Base-by-base conservation (phyloP, 2,113 vertebrate genomes). In the Spea bombifrons region DNA sequence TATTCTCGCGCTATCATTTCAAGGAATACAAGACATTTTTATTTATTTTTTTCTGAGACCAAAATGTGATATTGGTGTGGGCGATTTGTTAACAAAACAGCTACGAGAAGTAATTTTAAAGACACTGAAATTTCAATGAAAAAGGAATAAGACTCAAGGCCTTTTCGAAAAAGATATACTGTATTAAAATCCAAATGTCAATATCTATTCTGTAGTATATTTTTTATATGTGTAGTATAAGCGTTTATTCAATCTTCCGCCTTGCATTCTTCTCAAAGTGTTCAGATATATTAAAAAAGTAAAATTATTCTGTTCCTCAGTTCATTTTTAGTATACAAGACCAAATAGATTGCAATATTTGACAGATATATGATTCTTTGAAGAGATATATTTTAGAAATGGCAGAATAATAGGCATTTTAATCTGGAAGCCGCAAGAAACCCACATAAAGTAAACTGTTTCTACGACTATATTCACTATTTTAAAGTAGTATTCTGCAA, bases 281-380 rank as follows among this genome's bases (percentile, higher is more conserved):
- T 85, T 91, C 84, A 81, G 86, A 88, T 90, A 89, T 88, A 90
- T 86, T 89, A 85, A 83, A 79, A 91, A 91, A 92, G 86, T 87
- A 88, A 88, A 88, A 90, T 89, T 89, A 88, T 90, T 89, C 88
- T 86, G 86, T 85, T 90, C 67, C 64, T 84, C 84, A 87, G 86
- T 89, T 91, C 83, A 89, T 92, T 92, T 90, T 88, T 87, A 83
- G 83, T 89, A 84, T 86, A 85, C 88, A 89, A 90, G 76, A 87
- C 82, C 84, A 87, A 88, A 84, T 49, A 75, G 87, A 85, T 77
- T 90, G 88, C 83, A 83, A 81, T 83, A 83, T 84, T 77, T 87
- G 90, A 90, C 88, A 92, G 86, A 90, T 92, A 89, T 88, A 91
- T 84, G 83, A 83, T 83, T 85, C 52, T 86, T 81, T 86, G 81